A percentile compares a stretch with the other conserved stretches of the same genome.
These are phyloP conservation scores for Cheiracanthium punctorium DNA, from an alignment of 2,888 invertebrate genomes.

Conservation along the genomic window DNA sequence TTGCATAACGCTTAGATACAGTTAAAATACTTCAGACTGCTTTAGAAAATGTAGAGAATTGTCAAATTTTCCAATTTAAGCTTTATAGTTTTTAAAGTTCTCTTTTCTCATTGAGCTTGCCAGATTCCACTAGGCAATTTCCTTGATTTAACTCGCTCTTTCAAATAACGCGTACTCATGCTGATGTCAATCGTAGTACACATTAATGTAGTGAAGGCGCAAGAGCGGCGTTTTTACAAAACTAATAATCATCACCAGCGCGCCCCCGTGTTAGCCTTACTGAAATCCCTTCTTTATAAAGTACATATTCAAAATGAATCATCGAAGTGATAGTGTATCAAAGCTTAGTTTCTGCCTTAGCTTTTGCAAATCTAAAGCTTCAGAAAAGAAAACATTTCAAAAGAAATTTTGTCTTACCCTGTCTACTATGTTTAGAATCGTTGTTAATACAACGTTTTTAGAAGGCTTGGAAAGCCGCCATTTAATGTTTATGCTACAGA, in stretches of 20 bases:
- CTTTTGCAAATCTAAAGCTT: too few species aligned
- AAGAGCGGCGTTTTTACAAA: slow-evolving; percentile 39
- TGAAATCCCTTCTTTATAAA: slow-evolving; percentile 36
- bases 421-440: too few species aligned
- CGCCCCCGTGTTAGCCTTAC: slow-evolving; percentile 58
- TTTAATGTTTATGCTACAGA: too few species aligned
- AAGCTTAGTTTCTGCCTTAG: slow-evolving; percentile 49
- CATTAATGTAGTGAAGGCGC: slow-evolving; percentile 41
- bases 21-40: slow-evolving; percentile 49
- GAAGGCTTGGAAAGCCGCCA: too few species aligned
- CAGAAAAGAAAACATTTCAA: too few species aligned
- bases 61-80: slow-evolving; percentile 52
- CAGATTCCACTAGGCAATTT: slow-evolving; percentile 47
- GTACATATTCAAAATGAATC: slow-evolving; percentile 42
- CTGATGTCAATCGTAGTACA: slow-evolving; percentile 46
- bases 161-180: slow-evolving; percentile 27
- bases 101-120: slow-evolving; percentile 50
- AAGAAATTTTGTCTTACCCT: too few species aligned
- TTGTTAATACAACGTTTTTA: too few species aligned
- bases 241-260: not conserved
- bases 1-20: slow-evolving; percentile 31
- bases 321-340: slow-evolving; percentile 25
- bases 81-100: slow-evolving; percentile 34
- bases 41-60: slow-evolving; percentile 51
- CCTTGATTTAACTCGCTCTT: slow-evolving; percentile 35